Evolutionary conservation across 2,888 invertebrate genomes (phyloP), one percentile per base, ranked within the genome.

Genomic region (Seira sanloemensis): DNA sequence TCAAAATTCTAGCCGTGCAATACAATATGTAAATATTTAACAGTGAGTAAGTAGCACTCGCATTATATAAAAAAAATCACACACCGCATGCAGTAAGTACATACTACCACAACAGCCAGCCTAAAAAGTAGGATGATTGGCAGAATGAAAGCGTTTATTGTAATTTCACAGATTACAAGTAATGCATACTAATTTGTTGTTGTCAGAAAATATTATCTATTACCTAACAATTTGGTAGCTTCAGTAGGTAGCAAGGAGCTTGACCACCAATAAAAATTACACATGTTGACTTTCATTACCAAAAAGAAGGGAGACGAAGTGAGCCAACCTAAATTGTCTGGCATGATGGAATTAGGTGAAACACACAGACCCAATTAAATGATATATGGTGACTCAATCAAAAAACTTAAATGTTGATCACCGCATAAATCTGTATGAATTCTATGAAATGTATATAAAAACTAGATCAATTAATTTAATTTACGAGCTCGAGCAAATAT

Each of bases 101-200:
- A 72, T 72, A 54, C 54, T 75, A 75, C 65, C 75, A 75, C 75
- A 75, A 21, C 37, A 75, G 58, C n/a, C n/a, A n/a, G n/a, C n/a
- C n/a, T n/a, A n/a, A n/a, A n/a, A n/a, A n/a, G 24, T 65, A 65
- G 79, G 74, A 54, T 81, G 82, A 82, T 82, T 82, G 82, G 82
- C 82, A 82, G 82, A 83, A 78, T 83, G 78, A 83, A 83, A 83
- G 74, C 77, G 77, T 82, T 82, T 82, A 82, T 77, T 65, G 82
- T 77, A 82, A 77, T 77, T 77, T 77, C 71, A 54, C n/a, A 72
- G 72, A 82, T 37, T 82, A 77, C 82, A 82, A 65, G 82, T 76
- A 77, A 82, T 77, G 82, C 82, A 82, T 82, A 82, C 82, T 82
- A 82, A 82, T 82, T 82, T 82, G 72, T 65, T 77, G 82, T 77